Conservation (phyloP, 2,113 vertebrate species). For the Brienomyrus brachyistius region DNA sequence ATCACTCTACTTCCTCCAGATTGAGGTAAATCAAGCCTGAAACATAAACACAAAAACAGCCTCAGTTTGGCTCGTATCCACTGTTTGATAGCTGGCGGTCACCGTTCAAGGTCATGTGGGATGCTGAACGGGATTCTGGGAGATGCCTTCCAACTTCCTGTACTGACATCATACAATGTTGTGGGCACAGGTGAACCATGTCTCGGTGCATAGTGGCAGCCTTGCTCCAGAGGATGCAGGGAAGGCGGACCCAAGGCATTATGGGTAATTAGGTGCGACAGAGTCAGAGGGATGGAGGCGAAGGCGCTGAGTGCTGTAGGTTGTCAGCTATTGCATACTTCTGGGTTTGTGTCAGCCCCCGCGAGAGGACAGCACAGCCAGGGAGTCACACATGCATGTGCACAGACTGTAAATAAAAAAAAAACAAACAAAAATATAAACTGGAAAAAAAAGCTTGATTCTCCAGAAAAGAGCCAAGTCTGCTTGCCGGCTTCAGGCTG, state of each 20-base stretch:
- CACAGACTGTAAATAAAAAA: constrained; percentile 9
- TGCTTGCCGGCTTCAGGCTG: not conserved
- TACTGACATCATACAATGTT: not conserved
- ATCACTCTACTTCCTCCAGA: not conserved
- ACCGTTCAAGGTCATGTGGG: not conserved
- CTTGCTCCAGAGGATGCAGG: not conserved
- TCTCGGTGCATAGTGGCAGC: constrained; percentile 1
- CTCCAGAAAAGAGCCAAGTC: not conserved
- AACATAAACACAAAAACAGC: not conserved
- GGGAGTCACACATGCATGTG: constrained; percentile 26
- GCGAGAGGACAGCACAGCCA: constrained; percentile 21
- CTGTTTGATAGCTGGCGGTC: not conserved
- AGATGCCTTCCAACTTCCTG: not conserved
- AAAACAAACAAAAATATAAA: not conserved
- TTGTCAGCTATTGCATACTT: constrained; percentile 38
- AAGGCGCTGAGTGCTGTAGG: constrained; percentile 37
- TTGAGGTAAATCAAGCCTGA: not conserved
- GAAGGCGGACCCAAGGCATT: not conserved
- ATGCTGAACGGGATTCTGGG: not conserved
- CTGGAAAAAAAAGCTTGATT: not conserved
- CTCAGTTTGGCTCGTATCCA: not conserved
- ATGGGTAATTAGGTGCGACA: not conserved
- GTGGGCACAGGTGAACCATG: not conserved
- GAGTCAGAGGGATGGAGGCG: not conserved
- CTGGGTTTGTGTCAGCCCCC: constrained; percentile 28